Evolutionary conservation across 2,797 vertebrate genomes (phyloP).

Genomic region (Naso thynnoides): DNA sequence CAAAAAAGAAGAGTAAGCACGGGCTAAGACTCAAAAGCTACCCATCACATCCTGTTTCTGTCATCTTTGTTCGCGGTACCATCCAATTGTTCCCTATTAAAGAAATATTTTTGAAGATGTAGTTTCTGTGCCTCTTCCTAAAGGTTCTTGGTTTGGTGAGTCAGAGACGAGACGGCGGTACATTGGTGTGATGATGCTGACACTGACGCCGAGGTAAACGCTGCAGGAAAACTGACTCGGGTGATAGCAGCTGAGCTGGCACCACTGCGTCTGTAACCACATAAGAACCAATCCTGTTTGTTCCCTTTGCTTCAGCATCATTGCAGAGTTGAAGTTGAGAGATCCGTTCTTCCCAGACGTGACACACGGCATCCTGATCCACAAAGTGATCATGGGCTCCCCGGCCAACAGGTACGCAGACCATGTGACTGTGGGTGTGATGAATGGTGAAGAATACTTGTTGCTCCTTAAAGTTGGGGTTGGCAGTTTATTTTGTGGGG

Average conservation of each 20-base stretch:
- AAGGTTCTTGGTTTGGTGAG: constrained; percentile 88
- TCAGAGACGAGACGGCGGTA: constrained; percentile 87
- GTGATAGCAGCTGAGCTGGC: background rate
- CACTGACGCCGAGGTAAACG: constrained; percentile 90
- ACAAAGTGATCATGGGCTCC: constrained; percentile 92
- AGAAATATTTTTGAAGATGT: background rate
- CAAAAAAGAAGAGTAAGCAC: constrained; percentile 85
- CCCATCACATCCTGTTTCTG: background rate
- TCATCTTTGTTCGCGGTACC: background rate
- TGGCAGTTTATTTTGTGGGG: too few species aligned
- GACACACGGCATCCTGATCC: constrained; percentile 92
- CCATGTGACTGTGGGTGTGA: rapidly evolving
- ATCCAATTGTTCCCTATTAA: background rate
- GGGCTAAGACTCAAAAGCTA: background rate
- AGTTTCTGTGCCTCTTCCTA: constrained; percentile 2
- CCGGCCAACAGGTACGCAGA: constrained; percentile 89
- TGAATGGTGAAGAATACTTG: background rate
- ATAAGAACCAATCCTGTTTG: background rate
- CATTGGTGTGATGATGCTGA: constrained; percentile 98
- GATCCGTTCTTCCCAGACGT: constrained; percentile 91
- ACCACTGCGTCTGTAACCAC: background rate
- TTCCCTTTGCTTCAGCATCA: constrained; percentile 84
- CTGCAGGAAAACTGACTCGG: background rate
- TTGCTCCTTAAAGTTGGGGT: too few species aligned
- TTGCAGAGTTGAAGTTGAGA: constrained; percentile 90